Conservation (phyloP, 2,888 invertebrate genomes). For the Mystacides longicornis region DNA sequence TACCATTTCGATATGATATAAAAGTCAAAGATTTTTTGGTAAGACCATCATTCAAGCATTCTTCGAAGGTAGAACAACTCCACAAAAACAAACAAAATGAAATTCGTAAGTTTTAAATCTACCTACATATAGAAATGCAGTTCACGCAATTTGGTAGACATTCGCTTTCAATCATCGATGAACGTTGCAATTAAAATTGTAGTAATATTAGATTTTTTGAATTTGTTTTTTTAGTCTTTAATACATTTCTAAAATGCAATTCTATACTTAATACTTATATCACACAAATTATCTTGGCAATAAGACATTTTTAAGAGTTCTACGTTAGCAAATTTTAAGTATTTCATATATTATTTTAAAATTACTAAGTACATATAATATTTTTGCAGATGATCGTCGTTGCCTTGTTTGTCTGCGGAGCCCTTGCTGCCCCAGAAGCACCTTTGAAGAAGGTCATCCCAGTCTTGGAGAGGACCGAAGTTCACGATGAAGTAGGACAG, state of each 20-base stretch:
- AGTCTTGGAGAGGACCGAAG: constrained; percentile 22
- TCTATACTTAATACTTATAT: no score
- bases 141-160: no score
- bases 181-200: no score
- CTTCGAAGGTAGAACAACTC: background rate
- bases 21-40: background rate
- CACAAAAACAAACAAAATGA: constrained; percentile 2
- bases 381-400: constrained; percentile 10
- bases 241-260: no score
- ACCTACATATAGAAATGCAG: no score
- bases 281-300: no score
- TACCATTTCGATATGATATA: background rate
- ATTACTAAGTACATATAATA: background rate
- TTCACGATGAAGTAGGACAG: constrained; percentile 21
- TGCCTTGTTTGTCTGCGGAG: constrained; percentile 12
- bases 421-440: constrained; percentile 17
- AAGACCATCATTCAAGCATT: constrained; percentile 2
- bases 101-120: constrained; percentile 1
- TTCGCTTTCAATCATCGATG: no score
- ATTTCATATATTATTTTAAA: background rate
- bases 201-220: no score
- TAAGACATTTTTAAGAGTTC: no score
- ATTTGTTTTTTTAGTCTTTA: no score
- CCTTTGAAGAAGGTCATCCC: constrained; percentile 14
- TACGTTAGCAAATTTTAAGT: background rate